Percentiles rank a stretch among this genome's conserved stretches.
These are phyloP conservation scores for Hydroisotoma schaefferi DNA, from an alignment of 2,888 invertebrate genomes.

Conservation along the genomic window DNA sequence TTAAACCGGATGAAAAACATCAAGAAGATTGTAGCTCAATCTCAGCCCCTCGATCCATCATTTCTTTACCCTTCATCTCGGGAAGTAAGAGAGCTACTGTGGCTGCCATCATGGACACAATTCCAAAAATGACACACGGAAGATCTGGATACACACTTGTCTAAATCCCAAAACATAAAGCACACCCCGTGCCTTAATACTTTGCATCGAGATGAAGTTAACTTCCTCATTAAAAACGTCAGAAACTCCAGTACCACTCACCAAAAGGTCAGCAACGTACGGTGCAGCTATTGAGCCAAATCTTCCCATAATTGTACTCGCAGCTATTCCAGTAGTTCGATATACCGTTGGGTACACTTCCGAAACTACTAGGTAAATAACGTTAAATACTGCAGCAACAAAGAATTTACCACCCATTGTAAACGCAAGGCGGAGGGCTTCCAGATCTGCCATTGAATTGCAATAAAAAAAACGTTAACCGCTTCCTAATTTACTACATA, in stretches of 20 bases:
- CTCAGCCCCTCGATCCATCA: constrained; percentile 29
- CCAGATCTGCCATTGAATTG: no score
- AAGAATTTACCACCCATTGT: constrained; percentile 44
- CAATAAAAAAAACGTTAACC: no score
- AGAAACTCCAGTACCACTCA: constrained; percentile 9
- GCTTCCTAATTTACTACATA: no score
- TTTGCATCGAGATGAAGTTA: no score
- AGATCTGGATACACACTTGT: constrained; percentile 36
- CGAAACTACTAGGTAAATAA: constrained; percentile 39
- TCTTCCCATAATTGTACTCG: constrained; percentile 36
- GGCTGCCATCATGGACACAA: constrained; percentile 24
- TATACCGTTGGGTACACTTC: constrained; percentile 44
- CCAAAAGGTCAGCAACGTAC: constrained; percentile 40
- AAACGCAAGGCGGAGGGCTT: constrained; percentile 24
- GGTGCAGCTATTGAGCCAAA: constrained; percentile 43
- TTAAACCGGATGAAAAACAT: no score
- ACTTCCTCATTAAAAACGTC: no score
- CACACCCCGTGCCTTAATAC: no score
- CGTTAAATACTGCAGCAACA: constrained; percentile 34
- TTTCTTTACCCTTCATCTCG: constrained; percentile 41
- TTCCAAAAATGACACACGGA: constrained; percentile 40
- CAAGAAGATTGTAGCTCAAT: not conserved
- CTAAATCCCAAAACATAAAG: not conserved
- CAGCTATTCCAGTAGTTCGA: constrained; percentile 32
- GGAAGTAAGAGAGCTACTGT: constrained; percentile 30